Evolutionary conservation across 35 echinoderm and acorn worm genomes (phyloP), one percentile per base, ranked within the genome.

Genomic region (Strongylocentrotus purpuratus): DNA sequence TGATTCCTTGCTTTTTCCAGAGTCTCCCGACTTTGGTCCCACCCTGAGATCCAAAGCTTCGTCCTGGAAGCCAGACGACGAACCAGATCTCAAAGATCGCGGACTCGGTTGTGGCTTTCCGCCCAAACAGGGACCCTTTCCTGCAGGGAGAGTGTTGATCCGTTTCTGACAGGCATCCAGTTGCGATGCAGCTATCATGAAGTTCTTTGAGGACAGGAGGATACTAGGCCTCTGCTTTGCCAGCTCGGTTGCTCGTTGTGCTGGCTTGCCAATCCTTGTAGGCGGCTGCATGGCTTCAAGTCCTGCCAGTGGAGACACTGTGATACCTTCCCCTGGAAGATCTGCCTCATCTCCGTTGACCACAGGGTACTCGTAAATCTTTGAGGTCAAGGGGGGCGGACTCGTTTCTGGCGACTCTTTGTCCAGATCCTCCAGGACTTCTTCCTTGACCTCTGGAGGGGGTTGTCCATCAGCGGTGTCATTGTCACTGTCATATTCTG

Each of bases 1-100:
- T 0, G 45, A 22, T 33, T 94, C 95, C 91, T 96, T 20, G 95
- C 13, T 86, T 46, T 32, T 61, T 31, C 46, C 10, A 47, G 25
- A 50, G 46, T 85, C 65, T 87, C 59, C 94, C 31, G 61, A 48
- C 78, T 96, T 94, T 4, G n/a, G 46, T 58, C 25, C 85, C 15
- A 96, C 94, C 45, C 96, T 45, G 47, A 96, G 87, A 58, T 96
- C 96, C 32, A 96, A 59, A 59, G 96, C 96, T 85, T 96, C 94
- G 33, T 96, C 94, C 46, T 96, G 96, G 14, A 50, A 46, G 46
- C n/a, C 14, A 50, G 91, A 22, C 13, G 91, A 48, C 20, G 87
- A 8, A 58, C 31, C 13, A 11, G 31, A 93, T 93, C 48, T 93
- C 9, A 13, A 46, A 0, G 48, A 93, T 48, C 85, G 85, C 22